Evolutionary conservation across 2,888 invertebrate genomes (phyloP).

Genomic region (Apamea sordens): DNA sequence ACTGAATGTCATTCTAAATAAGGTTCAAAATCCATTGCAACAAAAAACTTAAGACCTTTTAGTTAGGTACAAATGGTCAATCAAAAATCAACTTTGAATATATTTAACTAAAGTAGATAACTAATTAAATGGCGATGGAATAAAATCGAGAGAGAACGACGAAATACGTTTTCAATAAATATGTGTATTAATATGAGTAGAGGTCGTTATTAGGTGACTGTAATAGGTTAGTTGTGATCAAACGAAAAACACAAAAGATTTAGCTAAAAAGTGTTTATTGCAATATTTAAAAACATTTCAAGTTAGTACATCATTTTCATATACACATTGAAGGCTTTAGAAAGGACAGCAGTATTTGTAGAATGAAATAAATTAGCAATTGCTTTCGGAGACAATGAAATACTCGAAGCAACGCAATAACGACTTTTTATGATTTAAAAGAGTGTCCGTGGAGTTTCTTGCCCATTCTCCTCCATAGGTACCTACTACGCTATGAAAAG

Average conservation of each 20-base stretch:
- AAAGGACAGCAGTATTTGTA: not conserved
- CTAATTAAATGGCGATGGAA: no score
- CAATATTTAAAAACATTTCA: not conserved
- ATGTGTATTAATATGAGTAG: no score
- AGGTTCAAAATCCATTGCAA: no score
- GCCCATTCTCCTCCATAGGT: not conserved
- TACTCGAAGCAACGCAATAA: not conserved
- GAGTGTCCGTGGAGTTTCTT: not conserved
- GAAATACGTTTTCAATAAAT: no score
- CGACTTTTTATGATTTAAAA: not conserved
- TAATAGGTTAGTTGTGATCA: not conserved
- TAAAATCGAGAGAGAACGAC: no score
- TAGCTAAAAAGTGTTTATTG: not conserved
- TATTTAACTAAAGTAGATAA: no score
- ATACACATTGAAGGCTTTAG: not conserved
- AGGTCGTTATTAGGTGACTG: not conserved
- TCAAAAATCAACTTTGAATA: no score
- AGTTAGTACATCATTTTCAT: no score
- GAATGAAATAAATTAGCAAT: not conserved
- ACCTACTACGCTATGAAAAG: not conserved
- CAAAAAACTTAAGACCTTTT: no score
- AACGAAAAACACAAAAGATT: not conserved
- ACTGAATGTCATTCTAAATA: no score
- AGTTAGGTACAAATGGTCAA: no score
- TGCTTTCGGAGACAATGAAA: not conserved